Conservation (phyloP, 92 coral and sea anemone genomes). For the Epizoanthus rinbou region DNA sequence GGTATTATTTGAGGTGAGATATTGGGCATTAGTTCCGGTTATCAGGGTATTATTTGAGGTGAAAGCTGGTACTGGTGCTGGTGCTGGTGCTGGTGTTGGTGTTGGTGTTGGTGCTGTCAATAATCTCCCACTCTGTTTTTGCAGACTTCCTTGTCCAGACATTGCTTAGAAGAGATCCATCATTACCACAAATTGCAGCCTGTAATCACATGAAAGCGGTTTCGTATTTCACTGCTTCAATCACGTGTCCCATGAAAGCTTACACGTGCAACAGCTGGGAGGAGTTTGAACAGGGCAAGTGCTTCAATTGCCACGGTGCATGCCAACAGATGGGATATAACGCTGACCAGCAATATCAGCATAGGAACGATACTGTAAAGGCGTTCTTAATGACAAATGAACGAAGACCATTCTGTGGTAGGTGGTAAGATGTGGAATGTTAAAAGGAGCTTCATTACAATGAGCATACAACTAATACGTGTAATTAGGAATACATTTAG, state of each 20-base stretch:
- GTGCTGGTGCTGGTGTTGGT: too few relatives aligned
- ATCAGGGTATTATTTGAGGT: slow-evolving; percentile 58
- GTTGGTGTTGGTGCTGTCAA: too few relatives aligned
- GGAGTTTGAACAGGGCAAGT: slow-evolving; percentile 74
- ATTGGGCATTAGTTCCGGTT: slow-evolving; percentile 57
- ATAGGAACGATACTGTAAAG: slow-evolving; percentile 35
- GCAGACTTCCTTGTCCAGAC: slow-evolving; percentile 11
- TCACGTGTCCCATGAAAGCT: slow-evolving; percentile 77
- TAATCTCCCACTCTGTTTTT: background rate
- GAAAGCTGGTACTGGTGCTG: slow-evolving; percentile 23
- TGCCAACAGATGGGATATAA: slow-evolving; percentile 86
- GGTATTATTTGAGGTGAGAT: slow-evolving; percentile 54
- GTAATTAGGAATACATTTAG: background rate
- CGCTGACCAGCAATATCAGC: slow-evolving; percentile 56
- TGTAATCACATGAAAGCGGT: slow-evolving; percentile 96
- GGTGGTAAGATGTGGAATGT: background rate
- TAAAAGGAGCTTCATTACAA: background rate
- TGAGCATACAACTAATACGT: background rate
- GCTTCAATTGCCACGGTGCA: slow-evolving; percentile 66
- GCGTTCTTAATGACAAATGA: slow-evolving; percentile 56
- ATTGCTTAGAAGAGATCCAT: slow-evolving; percentile 32
- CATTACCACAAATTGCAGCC: slow-evolving; percentile 64
- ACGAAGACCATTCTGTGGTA: slow-evolving; percentile 68
- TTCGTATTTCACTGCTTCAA: slow-evolving; percentile 81
- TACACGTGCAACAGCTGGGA: slow-evolving; percentile 80